These are phyloP conservation scores for Electrona antarctica DNA, from an alignment of 2,113 vertebrate genomes.

Conservation along the genomic window DNA sequence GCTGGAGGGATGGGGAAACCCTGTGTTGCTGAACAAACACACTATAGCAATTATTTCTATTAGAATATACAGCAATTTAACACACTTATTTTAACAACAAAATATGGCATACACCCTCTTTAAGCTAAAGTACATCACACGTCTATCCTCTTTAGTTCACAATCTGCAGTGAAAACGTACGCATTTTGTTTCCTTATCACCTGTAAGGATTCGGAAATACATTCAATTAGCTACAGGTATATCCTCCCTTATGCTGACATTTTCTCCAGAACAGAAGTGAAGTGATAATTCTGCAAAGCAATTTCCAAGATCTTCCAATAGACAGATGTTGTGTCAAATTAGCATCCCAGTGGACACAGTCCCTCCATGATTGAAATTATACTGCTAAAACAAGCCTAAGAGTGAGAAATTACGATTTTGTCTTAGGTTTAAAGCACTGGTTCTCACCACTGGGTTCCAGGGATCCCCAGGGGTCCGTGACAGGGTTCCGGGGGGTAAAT, in stretches of 20 bases:
- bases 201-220: slow-evolving; percentile 15
- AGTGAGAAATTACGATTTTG: no score
- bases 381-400: not conserved
- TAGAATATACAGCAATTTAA: no score
- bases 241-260: slow-evolving; percentile 16
- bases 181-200: slow-evolving; percentile 4
- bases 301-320: slow-evolving; percentile 72
- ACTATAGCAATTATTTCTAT: no score
- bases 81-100: no score
- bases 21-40: no score
- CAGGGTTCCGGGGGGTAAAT: no score
- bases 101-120: slow-evolving; percentile 5
- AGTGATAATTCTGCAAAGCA: slow-evolving; percentile 25
- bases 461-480: no score
- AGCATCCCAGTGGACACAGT: slow-evolving; percentile 62
- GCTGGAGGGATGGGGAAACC: no score
- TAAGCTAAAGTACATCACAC: slow-evolving; percentile 34
- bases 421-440: not conserved
- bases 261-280: slow-evolving; percentile 22
- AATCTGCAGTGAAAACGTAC: slow-evolving; percentile 36
- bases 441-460: no score
- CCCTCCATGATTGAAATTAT: slow-evolving; percentile 50
- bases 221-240: slow-evolving; percentile 6
- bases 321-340: slow-evolving; percentile 52
- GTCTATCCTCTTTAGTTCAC: slow-evolving; percentile 36